Evolutionary conservation across 2,888 invertebrate genomes (phyloP), one percentile per base, ranked within the genome.

Genomic region (Argyresthia albistria): DNA sequence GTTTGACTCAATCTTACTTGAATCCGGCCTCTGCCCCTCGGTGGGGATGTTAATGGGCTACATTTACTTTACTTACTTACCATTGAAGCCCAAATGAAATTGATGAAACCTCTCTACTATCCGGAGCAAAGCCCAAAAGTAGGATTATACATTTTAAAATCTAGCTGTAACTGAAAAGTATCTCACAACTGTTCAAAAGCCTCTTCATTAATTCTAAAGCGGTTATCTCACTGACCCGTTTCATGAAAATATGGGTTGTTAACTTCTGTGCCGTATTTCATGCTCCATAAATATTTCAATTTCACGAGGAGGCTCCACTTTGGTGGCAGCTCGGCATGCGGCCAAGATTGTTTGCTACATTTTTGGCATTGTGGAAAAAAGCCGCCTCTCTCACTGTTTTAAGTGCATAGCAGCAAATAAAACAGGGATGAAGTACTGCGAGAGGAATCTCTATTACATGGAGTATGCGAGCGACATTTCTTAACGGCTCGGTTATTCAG

Each of bases 331-430:
- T 59, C 62, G 70, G 70, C 69, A 64, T 39, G 43, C 54, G 50
- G 69, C 70, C 70, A 70, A 51, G 35, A 25, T 15, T 45, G 65
- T 60, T 63, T 58, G 54, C 58, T 56, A 63, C 59, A 63, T 64
- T 64, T 64, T 59, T 55, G 57, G 63, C 63, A 59, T 60, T 52
- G 54, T 58, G 59, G 62, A 65, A 63, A 58, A 51, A 51, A 50
- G 15, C 25, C n/a, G 25, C 39, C 39, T 50, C 42, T 42, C n/a
- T 50, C 16, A 43, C 12, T 49, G 7, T 50, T 50, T 50, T 42
- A 16, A 42, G 42, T 43, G 50, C 35, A 50, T 12, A 42, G 42
- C 50, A 43, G 11, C 15, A 39, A 10, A 50, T 50, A 43, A 42
- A 50, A n/a, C 8, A 6, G 2, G 39, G 10, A 39, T 39, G 3